Evolutionary conservation across 2,888 invertebrate genomes (phyloP).

Genomic region (Tetragonula carbonaria): DNA sequence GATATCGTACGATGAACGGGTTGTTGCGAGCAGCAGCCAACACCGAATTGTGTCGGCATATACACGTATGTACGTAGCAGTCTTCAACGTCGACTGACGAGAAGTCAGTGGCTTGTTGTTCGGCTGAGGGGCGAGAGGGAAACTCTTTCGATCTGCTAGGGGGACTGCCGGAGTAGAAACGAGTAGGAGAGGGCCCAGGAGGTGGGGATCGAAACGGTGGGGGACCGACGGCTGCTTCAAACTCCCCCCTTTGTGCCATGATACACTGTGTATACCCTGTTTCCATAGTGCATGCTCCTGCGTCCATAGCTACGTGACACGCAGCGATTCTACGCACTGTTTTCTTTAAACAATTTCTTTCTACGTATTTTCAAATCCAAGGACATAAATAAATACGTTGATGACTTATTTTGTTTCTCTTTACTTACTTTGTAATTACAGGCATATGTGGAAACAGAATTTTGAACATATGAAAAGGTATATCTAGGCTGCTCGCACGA

Average conservation of each 20-base stretch:
- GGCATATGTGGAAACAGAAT: not conserved
- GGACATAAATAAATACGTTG: too few relatives aligned
- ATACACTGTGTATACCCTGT: slow-evolving; percentile 29
- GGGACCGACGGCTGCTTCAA: slow-evolving; percentile 60
- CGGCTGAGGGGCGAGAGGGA: slow-evolving; percentile 51
- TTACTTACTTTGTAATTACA: not conserved
- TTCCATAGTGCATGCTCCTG: slow-evolving; percentile 56
- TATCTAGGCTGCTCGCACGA: too few relatives aligned
- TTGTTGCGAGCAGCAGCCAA: slow-evolving; percentile 28
- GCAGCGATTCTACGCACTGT: slow-evolving; percentile 1
- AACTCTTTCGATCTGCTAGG: slow-evolving; percentile 50
- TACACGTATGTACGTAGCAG: slow-evolving; percentile 61
- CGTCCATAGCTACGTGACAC: slow-evolving; percentile 30
- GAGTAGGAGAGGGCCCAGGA: slow-evolving; percentile 51
- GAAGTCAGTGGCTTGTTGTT: slow-evolving; percentile 70
- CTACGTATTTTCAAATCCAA: not conserved
- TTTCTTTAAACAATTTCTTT: slow-evolving; percentile 6
- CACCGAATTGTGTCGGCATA: slow-evolving; percentile 48
- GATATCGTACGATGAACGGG: slow-evolving; percentile 24
- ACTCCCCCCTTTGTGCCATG: slow-evolving; percentile 33
- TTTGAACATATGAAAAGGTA: too few relatives aligned
- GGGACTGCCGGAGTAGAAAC: slow-evolving; percentile 57
- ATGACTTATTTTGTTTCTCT: not conserved
- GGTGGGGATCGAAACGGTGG: slow-evolving; percentile 54
- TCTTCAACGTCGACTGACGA: slow-evolving; percentile 74